Evolutionary conservation across 1,140 invertebrate genomes (phyloP).

Genomic region (Doryteuthis pealeii): DNA sequence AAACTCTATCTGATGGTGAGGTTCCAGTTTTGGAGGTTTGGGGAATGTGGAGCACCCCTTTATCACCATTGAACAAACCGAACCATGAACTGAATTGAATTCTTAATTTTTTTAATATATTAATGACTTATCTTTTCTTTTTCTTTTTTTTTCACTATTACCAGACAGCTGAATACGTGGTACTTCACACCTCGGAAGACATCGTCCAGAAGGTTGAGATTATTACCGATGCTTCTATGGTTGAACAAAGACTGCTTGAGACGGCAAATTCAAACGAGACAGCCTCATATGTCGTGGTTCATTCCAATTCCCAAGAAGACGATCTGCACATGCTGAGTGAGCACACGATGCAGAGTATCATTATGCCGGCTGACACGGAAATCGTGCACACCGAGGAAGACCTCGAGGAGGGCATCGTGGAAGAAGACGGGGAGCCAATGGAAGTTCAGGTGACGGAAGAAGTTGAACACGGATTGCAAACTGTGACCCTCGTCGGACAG

Average conservation of each 20-base stretch:
- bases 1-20: too few species aligned
- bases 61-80: too few species aligned
- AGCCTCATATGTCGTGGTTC: conserved; percentile 35
- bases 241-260: conserved; percentile 30
- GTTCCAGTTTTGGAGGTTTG: too few species aligned
- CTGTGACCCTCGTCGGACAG: background rate
- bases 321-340: conserved; percentile 38
- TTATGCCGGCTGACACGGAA: conserved; percentile 25
- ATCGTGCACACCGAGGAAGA: conserved; percentile 14
- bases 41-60: too few species aligned
- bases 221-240: conserved; percentile 30
- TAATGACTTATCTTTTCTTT: too few species aligned
- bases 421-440: conserved; percentile 21
- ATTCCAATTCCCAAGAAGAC: conserved; percentile 25
- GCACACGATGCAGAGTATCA: conserved; percentile 37
- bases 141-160: background rate
- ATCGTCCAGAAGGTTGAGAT: conserved; percentile 44
- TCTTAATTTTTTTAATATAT: too few species aligned
- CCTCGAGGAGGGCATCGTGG: conserved; percentile 18
- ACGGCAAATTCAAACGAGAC: conserved; percentile 30
- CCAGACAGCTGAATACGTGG: conserved; percentile 44
- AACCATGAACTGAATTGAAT: too few species aligned
- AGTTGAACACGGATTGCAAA: background rate
- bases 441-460: conserved; percentile 24
- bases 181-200: conserved; percentile 32